Evolutionary conservation across 2,797 vertebrate species (phyloP), one percentile per base, ranked within the genome.

Genomic region (Acanthornis magna): DNA sequence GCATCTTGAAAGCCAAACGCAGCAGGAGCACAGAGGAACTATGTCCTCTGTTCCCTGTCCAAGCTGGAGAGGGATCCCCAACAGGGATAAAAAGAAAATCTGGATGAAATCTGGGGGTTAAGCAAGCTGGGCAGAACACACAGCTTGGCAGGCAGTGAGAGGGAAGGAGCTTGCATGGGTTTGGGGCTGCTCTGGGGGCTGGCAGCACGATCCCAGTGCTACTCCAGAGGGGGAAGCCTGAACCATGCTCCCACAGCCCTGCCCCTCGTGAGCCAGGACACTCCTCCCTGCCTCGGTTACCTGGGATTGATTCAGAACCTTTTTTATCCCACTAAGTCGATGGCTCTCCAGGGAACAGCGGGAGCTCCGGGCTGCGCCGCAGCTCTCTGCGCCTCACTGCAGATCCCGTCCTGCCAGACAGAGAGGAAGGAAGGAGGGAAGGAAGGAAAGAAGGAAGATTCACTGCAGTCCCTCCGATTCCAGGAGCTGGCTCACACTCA

Each of bases 1-100:
- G 91, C 85, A 55, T 47, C 85, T 55, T 43, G 47, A 85, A 89
- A 95, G 85, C 84, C 93, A 85, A 93, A 68, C 2, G 15, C 94
- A 75, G 94, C 89, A 76, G 79, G 65, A 57, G 57, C 57, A 51
- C 72, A 74, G 62, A 89, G 50, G 11, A 93, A 71, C 47, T 10
- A 71, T 11, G 23, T 72, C 75, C 91, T 94, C 94, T 94, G 88
- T 84, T 96, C 83, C 73, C 47, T 7, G 13, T 38, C 79, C 86
- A 94, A 67, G 90, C 85, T 32, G 70, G 61, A 72, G 3, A 85
- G 82, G 34, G 66, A 90, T 61, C 50, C 36, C 74, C 53, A 53
- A 8, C 42, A 32, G 80, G 79, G 88, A 75, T 58, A 30, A 82
- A 90, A 84, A 50, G 80, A 61, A 81, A 89, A 88, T 57, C 40